Conservation (phyloP, 2,888 invertebrate genomes). For the Drosophila borealis region DNA sequence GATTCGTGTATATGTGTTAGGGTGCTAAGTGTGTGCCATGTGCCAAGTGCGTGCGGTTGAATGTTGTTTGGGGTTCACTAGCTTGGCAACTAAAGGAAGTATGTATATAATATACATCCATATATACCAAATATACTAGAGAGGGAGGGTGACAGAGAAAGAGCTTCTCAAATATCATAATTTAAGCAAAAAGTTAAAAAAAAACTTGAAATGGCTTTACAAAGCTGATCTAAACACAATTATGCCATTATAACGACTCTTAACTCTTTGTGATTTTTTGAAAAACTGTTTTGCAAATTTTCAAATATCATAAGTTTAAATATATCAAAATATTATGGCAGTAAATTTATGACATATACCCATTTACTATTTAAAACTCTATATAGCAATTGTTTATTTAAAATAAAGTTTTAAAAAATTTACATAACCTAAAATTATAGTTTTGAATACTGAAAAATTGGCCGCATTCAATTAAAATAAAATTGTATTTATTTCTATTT, state of each 20-base stretch:
- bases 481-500: constrained; percentile 61
- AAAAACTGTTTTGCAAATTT: too few species aligned
- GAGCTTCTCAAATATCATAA: too few species aligned
- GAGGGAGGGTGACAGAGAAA: too few species aligned
- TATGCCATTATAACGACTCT: too few species aligned
- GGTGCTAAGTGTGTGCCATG: constrained; percentile 54
- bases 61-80: constrained; percentile 12
- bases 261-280: too few species aligned
- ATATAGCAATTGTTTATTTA: not conserved
- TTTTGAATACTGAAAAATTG: constrained; percentile 46
- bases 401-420: constrained; percentile 9
- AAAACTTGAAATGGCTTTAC: too few species aligned
- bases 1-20: constrained; percentile 13
- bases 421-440: constrained; percentile 9
- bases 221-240: too few species aligned
- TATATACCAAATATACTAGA: not conserved
- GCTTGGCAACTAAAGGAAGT: constrained; percentile 11
- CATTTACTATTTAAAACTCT: not conserved
- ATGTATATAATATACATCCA: not conserved
- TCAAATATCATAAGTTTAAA: too few species aligned
- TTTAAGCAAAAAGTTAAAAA: too few species aligned
- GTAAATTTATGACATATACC: too few species aligned
- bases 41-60: constrained; percentile 35
- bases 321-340: too few species aligned
- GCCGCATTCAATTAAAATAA: constrained; percentile 55